Base-by-base conservation (phyloP, 2,888 invertebrate species). In the Tanytarsus gracilentus region DNA sequence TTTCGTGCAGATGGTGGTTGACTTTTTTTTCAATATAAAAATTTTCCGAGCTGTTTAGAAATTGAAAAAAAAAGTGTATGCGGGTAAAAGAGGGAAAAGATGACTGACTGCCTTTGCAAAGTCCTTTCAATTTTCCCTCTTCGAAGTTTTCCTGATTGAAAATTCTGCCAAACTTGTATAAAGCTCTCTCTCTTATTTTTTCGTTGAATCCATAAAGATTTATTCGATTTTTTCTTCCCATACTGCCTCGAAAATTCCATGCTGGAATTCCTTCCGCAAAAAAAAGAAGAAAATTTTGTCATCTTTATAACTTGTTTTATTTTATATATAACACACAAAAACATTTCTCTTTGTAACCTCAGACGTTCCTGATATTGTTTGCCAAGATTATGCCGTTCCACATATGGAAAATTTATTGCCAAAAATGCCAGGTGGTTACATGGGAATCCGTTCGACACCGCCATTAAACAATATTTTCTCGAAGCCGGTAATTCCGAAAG, bases 371-470 rank as follows among this genome's bases (percentile, higher is more conserved):
- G 80, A 80, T 69, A 76, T 79, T 65, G 77, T 79, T 63, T 77
- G 78, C 67, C 79, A 79, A 68, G 81, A 81, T 66, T 82, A 81
- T 70, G 82, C 82, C 29, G 80, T 82, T 62, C 82, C 82, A 50
- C 77, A 81, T 65, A 78, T 79, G 71, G 73, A 75, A 65, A 71
- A 74, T 65, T 75, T 77, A 63, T 73, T 77, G 63, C 77, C 77
- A 61, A 70, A 75, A 61, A 72, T 76, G 63, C 72, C 70, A 51
- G 68, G 63, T 65, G 69, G 65, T 44, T 74, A 74, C 65, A 71
- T 73, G 64, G 73, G 73, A 66, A 72, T 73, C 65, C 71, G 73
- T 6, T 67, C 71, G 25, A 72, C 74, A 49, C 77, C 76, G 48
- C 78, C 77, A 56, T 30, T 58, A n/a, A 76, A 78, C 67, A 78